phyloP scores from a whole-genome alignment of 2,888 invertebrate genomes.

The Xestia sexstrigata region DNA sequence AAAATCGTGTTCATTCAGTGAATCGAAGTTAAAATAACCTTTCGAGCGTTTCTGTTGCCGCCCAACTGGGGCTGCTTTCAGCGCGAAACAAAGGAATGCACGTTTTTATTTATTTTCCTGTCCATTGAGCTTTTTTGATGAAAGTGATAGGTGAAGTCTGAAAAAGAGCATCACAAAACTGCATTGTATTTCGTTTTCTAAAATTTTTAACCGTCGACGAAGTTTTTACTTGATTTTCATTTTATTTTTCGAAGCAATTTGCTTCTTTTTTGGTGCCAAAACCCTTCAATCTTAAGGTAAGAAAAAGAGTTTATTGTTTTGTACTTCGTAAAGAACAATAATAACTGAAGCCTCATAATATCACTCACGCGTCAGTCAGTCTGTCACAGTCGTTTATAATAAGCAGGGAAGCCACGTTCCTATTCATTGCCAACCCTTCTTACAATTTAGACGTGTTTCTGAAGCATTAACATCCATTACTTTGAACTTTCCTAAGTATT shows the following conservation, averaged over 20 bases:
- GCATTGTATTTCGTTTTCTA: constrained; percentile 19
- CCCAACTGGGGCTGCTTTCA: constrained; percentile 53
- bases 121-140: constrained; percentile 47
- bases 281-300: not conserved
- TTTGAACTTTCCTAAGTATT: constrained; percentile 35
- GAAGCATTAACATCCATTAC: not conserved
- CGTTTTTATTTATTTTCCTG: constrained; percentile 44
- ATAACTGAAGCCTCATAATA: constrained; percentile 50
- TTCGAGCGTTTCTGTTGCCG: constrained; percentile 43
- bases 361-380: constrained; percentile 41
- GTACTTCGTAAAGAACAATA: constrained; percentile 29
- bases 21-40: constrained; percentile 55
- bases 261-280: not conserved
- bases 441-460: constrained; percentile 29
- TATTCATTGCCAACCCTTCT: constrained; percentile 33
- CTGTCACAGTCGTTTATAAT: constrained; percentile 52
- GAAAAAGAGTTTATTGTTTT: constrained; percentile 5
- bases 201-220: not conserved
- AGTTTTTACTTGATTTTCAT: constrained; percentile 3
- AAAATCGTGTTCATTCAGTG: constrained; percentile 63
- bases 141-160: constrained; percentile 42
- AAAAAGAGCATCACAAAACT: constrained; percentile 38
- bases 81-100: constrained; percentile 51
- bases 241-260: not conserved
- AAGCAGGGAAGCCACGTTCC: constrained; percentile 49